Evolutionary conservation across 2,797 vertebrate genomes (phyloP).

Genomic region (Sebastolobus alascanus): DNA sequence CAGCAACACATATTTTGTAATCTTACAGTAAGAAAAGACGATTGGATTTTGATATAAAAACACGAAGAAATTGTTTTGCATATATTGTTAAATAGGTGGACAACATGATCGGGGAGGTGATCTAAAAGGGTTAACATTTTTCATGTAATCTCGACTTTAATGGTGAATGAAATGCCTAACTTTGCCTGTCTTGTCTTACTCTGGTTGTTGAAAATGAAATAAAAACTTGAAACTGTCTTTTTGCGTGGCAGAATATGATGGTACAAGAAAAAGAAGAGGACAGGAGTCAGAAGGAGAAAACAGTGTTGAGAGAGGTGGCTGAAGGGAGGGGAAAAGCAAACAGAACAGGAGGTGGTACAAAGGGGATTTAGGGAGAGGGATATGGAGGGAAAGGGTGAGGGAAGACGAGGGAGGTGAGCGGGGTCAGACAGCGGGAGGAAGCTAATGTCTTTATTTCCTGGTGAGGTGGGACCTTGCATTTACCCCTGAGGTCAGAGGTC

Average conservation of each 20-base stretch:
- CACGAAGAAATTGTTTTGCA: no score
- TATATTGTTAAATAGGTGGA: no score
- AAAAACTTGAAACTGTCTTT: not conserved
- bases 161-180: not conserved
- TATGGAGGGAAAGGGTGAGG: slow-evolving; percentile 54
- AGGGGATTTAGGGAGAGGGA: slow-evolving; percentile 72
- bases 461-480: slow-evolving; percentile 83
- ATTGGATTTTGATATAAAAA: no score
- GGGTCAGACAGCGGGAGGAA: slow-evolving; percentile 81
- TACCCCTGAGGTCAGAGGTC: slow-evolving; percentile 85
- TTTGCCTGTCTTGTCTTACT: not conserved
- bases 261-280: not conserved
- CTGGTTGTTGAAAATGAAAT: not conserved
- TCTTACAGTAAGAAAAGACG: no score
- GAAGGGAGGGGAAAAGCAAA: slow-evolving; percentile 54
- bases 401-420: slow-evolving; percentile 72
- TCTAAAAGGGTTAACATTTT: no score
- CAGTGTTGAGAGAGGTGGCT: slow-evolving; percentile 33
- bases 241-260: slow-evolving; percentile 1
- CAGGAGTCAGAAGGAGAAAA: slow-evolving; percentile 10
- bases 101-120: no score
- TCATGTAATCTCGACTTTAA: no score
- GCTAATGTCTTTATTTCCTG: slow-evolving; percentile 87
- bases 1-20: no score
- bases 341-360: slow-evolving; percentile 55